Conservation (phyloP, 2,797 vertebrate species). For the Tokudaia muenninki region DNA sequence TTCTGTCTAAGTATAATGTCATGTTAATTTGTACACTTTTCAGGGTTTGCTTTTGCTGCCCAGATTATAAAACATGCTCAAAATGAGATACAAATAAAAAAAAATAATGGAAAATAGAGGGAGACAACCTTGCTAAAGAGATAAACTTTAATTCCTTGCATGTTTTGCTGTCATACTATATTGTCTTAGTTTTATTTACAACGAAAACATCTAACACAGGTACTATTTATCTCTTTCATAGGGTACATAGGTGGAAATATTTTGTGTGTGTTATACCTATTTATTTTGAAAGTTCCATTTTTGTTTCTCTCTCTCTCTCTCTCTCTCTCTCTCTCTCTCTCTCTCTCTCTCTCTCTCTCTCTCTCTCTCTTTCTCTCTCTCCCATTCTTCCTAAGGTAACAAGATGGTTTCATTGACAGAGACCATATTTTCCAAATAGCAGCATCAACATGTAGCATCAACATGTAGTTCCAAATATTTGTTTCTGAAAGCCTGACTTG, state of each 20-base stretch:
- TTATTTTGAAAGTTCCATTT: background rate
- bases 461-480: background rate
- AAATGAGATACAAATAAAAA: background rate
- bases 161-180: background rate
- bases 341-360: no score
- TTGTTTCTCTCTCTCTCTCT: background rate
- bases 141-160: background rate
- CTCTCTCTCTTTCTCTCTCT: background rate
- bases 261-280: background rate
- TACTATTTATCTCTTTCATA: background rate
- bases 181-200: background rate
- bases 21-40: background rate
- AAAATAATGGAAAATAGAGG: background rate
- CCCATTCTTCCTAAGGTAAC: background rate
- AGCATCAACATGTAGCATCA: background rate
- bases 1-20: background rate
- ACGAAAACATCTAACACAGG: background rate
- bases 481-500: background rate
- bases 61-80: background rate
- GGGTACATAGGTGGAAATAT: background rate
- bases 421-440: background rate
- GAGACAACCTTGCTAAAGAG: background rate
- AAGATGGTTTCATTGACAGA: background rate
- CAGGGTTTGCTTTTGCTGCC: background rate
- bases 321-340: no score